Evolutionary conservation across 2,113 vertebrate genomes (phyloP).

Genomic region (Syngnathus scovelli): DNA sequence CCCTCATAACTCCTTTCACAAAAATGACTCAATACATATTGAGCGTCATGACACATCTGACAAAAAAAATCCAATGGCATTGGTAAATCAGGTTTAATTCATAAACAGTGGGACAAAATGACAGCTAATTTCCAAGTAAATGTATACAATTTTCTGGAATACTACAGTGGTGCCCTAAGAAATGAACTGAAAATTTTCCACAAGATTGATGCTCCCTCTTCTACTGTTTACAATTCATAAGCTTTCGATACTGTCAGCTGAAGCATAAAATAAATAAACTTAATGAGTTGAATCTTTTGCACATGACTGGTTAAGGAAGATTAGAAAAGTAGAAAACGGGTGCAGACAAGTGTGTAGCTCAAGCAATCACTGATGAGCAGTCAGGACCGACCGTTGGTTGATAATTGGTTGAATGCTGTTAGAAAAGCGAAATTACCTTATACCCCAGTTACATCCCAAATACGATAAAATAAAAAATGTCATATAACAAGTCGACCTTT

Average conservation of each 20-base stretch:
- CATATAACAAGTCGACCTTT: neutral
- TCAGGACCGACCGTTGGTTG: neutral
- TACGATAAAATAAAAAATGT: neutral
- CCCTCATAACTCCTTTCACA: no score
- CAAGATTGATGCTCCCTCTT: neutral
- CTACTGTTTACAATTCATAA: neutral
- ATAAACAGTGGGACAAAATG: constrained; percentile 68
- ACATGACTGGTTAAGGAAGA: constrained; percentile 4
- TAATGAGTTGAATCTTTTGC: constrained; percentile 5
- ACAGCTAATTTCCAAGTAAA: constrained; percentile 62
- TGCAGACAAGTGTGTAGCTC: neutral
- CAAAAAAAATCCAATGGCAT: neutral
- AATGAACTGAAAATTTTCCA: neutral
- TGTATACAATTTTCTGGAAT: constrained; percentile 71
- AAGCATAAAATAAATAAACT: constrained; percentile 1
- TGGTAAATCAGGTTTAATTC: constrained; percentile 70
- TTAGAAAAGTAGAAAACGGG: constrained; percentile 1
- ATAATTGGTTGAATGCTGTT: neutral
- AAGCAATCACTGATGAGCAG: neutral
- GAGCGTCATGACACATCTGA: neutral
- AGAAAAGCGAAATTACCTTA: neutral
- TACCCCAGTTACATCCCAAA: neutral
- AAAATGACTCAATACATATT: neutral
- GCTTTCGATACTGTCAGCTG: neutral
- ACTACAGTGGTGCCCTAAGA: neutral